Base-by-base conservation (phyloP, 2,113 vertebrate species). In the Dryoscopus gambensis region DNA sequence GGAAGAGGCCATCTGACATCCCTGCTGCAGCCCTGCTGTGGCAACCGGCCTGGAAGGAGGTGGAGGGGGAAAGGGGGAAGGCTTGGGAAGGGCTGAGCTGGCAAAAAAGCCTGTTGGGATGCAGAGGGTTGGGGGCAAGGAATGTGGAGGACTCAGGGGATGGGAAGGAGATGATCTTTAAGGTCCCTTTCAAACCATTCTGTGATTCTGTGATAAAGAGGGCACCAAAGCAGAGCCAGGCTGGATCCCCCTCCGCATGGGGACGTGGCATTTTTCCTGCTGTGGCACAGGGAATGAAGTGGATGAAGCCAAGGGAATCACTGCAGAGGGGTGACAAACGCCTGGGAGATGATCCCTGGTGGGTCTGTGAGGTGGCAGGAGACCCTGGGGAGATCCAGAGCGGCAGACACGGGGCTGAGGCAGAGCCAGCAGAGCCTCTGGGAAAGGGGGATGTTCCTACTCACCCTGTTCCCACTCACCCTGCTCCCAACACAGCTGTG, bases 361-460 rank as follows among this genome's bases (percentile, higher is more conserved):
- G 74, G 27, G 30, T 39, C 53, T 53, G 31, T 3, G 21, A 0
- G 1, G 47, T 19, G 57, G 5, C 3, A 16, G 19, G 33, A 53
- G 64, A 3, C 17, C 64, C 50, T 31, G 87, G 71, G 33, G 42
- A 23, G 28, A 40, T 23, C 13, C 50, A 22, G 40, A 62, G 14
- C 2, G 49, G 40, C 6, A 2, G 6, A 13, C 0, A 0, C 0
- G 2, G 60, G 30, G 35, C 13, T 6, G 5, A 33, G 57, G 0
- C 2, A n/a, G 23, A 89, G 11, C 15, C 20, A 40, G 24, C 3
- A 63, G 56, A 83, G 18, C 70, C 18, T 60, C 19, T 40, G 74
- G 8, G 24, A 39, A 60, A 52, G 4, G 28, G 31, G 18, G 5
- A 8, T 28, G 15, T 16, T 55, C 49, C 65, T 47, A 49, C 92